Base-by-base conservation (phyloP, 1,140 invertebrate species). In the Tetraneura akinire region DNA sequence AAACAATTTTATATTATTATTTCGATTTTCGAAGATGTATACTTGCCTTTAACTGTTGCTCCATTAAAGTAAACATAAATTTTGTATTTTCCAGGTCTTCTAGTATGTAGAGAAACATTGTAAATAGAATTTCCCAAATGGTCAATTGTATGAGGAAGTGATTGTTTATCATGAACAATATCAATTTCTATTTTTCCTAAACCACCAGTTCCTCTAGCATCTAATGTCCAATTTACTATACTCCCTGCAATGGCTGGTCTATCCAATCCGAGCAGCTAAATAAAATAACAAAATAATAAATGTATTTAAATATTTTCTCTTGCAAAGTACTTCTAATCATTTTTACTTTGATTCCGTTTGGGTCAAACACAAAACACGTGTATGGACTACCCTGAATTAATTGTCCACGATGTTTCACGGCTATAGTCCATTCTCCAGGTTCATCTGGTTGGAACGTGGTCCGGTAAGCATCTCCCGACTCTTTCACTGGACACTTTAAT, bases 371-470 rank as follows among this genome's bases (percentile, higher is more conserved):
- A 84, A 97, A 95, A 85, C 97, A 98, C 1, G 93, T 94, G 86
- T 98, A 99, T 4, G 97, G 97, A 74, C 96, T 96, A 64, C 96
- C 97, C 85, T 95, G 92, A 83, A 99, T 98, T 85, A 98, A 95
- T 84, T 96, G 92, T 51, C 94, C 95, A 84, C 97, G 95, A 85
- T 98, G 98, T 26, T 94, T 92, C 80, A 99, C 97, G 81, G 93
- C 93, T 73, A 99, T 96, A 82, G 94, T 92, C 96, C 97, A 99
- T 83, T 96, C 94, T 84, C 96, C 97, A 66, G 95, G 92, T 89
- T 98, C 96, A 83, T 97, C 94, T 8, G 97, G 97, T 85, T 96
- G 94, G 86, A 99, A 99, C 81, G 94, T 97, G 71, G 96, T 95
- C 81, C 93, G 94, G 85, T 95, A 95, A 21, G 93, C 91, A 81